Base-by-base conservation (phyloP, 1,140 invertebrate genomes). In the Cydia fagiglandana region DNA sequence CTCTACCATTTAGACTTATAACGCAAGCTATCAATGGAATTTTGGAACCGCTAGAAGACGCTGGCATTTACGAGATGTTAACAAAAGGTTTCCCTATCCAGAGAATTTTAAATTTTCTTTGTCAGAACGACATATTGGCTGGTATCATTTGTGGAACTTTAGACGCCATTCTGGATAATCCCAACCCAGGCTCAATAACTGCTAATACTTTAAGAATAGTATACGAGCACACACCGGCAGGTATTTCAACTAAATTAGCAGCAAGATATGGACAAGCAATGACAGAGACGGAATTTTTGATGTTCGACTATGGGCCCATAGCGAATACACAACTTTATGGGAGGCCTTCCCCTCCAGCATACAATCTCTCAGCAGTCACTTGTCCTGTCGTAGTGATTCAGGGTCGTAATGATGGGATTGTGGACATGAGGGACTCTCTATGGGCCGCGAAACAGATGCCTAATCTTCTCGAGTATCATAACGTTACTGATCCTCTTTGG, bases 341-440 rank as follows among this genome's bases (percentile, higher is more conserved):
- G 45, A 81, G 90, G 79, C 70, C 83, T 1, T 86, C 78, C 17
- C 94, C 95, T 20, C 95, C 95, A 17, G 79, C 89, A 13, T 96
- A 96, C 82, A 84, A 94, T 74, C 73, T 95, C 0, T 86, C 80
- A 6, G 93, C 94, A 68, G 90, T 95, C 3, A 92, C 88, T 50
- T 86, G 94, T 4, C 95, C 95, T 5, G 88, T 95, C 0, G 93
- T 93, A 28, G 81, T 96, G 34, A 94, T 94, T 83, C 95, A 94
- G 81, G 94, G 94, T 0, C 84, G 88, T 28, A 95, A 96, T 78
- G 96, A 96, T 86, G 94, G 91, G 80, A 81, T 96, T 4, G 91
- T 79, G 28, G 79, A 76, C 34, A 66, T 77, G 20, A 74, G 64
- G 24, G 92, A 93, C 79, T 80, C 89, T 4, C 41, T 76, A 17